Base-by-base conservation (phyloP, 1,140 invertebrate species). In the Drosophila pachea region DNA sequence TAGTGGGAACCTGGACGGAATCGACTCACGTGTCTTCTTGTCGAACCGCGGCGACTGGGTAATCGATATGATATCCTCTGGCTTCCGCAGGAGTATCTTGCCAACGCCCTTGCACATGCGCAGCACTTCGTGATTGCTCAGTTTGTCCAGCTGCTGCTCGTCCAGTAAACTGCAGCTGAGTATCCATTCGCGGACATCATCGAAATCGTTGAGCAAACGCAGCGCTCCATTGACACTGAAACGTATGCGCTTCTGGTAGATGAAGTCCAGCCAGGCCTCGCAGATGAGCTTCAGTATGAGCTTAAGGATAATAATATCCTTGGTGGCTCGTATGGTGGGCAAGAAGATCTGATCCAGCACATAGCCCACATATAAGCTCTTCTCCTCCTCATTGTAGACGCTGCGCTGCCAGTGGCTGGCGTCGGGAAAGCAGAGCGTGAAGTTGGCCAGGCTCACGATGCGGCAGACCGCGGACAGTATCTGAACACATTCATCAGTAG, bases 251-350 rank as follows among this genome's bases (percentile, higher is more conserved):
- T 94, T 93, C 35, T 93, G 91, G 84, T 95, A 95, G 63, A 96
- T 96, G 61, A 95, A 94, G 88, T 96, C 94, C 33, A 96, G 89
- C 95, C 95, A 96, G 1, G 94, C 93, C 86, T 96, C 95, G 79
- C 95, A 95, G 90, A 95, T 94, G 38, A 96, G 93, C 82, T 93
- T 92, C 3, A 96, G 88, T 35, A 95, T 92, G 91, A 95, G 94
- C 75, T 95, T 95, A 1, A 93, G 92, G 7, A 94, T 94, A 12
- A 92, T 89, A 45, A 93, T 91, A 78, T 96, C 94, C 50, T 92
- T 91, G 3, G 94, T 94, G 36, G 95, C 94, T 70, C 92, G 91
- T 59, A 95, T 89, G 7, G 95, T 94, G 7, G 95, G 95, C 45
- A 93, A 87, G 52, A 95, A 87, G 68, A 96, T 93, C 89, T 92